Conservation (phyloP, 2,888 invertebrate genomes). For the Chrysodeixis includens region DNA sequence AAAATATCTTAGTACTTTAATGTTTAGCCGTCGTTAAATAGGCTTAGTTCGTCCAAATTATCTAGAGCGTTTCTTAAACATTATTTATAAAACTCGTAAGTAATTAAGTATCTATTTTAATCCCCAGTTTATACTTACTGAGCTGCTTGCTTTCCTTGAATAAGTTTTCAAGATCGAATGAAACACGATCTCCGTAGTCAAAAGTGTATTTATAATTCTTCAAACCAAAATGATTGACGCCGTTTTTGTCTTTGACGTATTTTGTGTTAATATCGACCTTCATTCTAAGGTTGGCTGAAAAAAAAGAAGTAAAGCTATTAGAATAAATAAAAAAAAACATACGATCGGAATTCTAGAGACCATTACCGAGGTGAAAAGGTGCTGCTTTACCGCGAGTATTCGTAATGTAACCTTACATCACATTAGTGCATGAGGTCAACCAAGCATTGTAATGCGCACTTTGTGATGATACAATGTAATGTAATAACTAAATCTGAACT, state of each 20-base stretch:
- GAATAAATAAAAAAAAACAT: not conserved
- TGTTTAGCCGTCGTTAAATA: not conserved
- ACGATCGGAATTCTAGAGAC: not conserved
- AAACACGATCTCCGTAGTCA: slow-evolving; percentile 80
- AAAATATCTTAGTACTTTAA: no score
- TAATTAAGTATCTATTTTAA: no score
- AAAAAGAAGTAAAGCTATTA: slow-evolving; percentile 11
- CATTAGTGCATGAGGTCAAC: no score
- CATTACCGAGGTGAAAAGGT: no score
- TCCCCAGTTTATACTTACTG: slow-evolving; percentile 72
- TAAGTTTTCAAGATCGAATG: slow-evolving; percentile 79
- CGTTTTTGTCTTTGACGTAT: slow-evolving; percentile 75
- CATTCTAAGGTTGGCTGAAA: slow-evolving; percentile 81
- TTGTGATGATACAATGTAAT: no score
- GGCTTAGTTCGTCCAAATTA: not conserved
- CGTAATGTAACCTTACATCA: no score
- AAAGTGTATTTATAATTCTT: slow-evolving; percentile 81
- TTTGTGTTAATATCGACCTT: slow-evolving; percentile 79
- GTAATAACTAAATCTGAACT: no score
- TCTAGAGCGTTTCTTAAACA: not conserved
- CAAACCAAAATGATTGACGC: slow-evolving; percentile 74
- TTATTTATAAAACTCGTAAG: not conserved
- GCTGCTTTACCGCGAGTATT: no score
- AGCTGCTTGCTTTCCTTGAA: slow-evolving; percentile 83
- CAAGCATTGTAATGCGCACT: no score